phyloP scores from a whole-genome alignment of 2,113 vertebrate species.

The Semicossyphus pulcher region DNA sequence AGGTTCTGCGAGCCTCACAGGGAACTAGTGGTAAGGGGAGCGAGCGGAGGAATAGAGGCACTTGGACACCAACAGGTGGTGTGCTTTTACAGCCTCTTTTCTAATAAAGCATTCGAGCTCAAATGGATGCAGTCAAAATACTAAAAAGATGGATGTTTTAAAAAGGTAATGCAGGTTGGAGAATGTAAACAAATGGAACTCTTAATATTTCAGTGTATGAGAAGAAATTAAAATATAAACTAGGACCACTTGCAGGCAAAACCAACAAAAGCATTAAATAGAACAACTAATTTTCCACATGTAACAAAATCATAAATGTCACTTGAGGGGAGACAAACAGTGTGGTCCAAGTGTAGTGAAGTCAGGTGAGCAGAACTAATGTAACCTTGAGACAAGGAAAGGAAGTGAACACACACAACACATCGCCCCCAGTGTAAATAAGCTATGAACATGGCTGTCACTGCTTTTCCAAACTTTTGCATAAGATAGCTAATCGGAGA shows the following conservation, averaged over 20 bases:
- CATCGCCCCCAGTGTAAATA: slow-evolving; percentile 37
- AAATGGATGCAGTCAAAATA: slow-evolving; percentile 31
- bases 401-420: slow-evolving; percentile 51
- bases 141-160: not conserved
- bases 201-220: not conserved
- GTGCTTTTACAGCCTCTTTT: slow-evolving; percentile 79
- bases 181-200: slow-evolving; percentile 15
- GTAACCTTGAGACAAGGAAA: slow-evolving; percentile 62
- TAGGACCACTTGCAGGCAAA: not conserved
- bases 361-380: slow-evolving; percentile 55
- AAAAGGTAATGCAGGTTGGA: not conserved
- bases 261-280: slow-evolving; percentile 6
- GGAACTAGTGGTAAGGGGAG: slow-evolving; percentile 53
- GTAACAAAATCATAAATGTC: slow-evolving; percentile 1
- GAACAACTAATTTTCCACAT: not conserved
- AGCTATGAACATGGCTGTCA: slow-evolving; percentile 35
- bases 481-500: slow-evolving; percentile 20
- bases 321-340: slow-evolving; percentile 16
- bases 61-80: slow-evolving; percentile 83
- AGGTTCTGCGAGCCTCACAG: slow-evolving; percentile 51
- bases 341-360: slow-evolving; percentile 40
- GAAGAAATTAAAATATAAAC: not conserved
- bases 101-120: slow-evolving; percentile 37
- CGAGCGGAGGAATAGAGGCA: slow-evolving; percentile 71
- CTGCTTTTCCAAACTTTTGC: slow-evolving; percentile 52